phyloP scores from a whole-genome alignment of 2,113 vertebrate genomes.

The Corynorhinus townsendii region DNA sequence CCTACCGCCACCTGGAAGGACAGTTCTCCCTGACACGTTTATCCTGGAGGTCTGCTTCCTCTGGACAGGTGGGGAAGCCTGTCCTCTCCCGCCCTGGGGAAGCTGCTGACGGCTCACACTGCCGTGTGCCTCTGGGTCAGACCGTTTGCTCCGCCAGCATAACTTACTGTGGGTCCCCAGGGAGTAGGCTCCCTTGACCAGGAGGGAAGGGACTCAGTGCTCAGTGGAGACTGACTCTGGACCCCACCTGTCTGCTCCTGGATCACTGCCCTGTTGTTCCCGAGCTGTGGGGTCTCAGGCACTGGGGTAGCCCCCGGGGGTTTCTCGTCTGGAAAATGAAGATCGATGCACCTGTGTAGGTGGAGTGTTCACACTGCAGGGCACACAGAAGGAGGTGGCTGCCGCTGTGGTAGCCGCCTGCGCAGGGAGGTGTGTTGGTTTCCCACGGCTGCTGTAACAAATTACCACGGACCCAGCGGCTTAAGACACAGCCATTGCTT shows the following conservation, averaged over 20 bases:
- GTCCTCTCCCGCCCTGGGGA: no score
- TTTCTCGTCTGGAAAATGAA: not conserved
- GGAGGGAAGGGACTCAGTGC: not conserved
- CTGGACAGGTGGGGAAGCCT: not conserved
- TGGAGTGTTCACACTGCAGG: rapidly evolving
- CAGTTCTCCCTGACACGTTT: not conserved
- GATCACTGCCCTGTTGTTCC: not conserved
- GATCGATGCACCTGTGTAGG: not conserved
- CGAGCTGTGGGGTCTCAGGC: not conserved
- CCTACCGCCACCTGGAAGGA: not conserved
- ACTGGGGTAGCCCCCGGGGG: rapidly evolving
- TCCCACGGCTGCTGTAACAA: not conserved
- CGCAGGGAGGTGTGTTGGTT: rapidly evolving
- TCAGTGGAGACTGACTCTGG: not conserved
- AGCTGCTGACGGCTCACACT: not conserved
- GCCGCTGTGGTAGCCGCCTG: not conserved
- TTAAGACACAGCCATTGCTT: not conserved
- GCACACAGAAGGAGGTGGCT: not conserved
- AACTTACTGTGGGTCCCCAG: not conserved
- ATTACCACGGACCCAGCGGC: not conserved
- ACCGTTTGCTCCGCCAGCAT: not conserved
- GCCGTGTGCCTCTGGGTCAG: not conserved
- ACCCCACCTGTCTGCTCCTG: rapidly evolving
- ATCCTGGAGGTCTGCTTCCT: not conserved
- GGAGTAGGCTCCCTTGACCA: not conserved